These are phyloP conservation scores for Solenopsis invicta DNA, from an alignment of 1,140 invertebrate genomes.

Conservation along the genomic window DNA sequence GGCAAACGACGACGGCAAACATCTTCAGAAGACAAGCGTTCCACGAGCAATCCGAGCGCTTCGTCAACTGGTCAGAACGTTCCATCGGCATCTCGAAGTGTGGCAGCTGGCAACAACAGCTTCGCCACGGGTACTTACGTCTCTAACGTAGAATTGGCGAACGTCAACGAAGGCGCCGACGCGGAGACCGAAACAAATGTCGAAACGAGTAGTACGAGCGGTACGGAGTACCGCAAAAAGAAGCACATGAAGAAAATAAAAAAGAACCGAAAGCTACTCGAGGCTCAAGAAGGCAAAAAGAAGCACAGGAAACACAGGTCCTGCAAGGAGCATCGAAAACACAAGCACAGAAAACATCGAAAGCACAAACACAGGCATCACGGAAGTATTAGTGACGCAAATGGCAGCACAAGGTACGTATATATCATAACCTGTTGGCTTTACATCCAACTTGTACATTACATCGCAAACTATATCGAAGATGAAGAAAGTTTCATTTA, in stretches of 20 bases:
- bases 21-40: slow-evolving; percentile 86
- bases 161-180: slow-evolving; percentile 42
- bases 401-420: slow-evolving; percentile 80
- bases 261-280: slow-evolving; percentile 88
- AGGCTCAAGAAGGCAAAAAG: slow-evolving; percentile 87
- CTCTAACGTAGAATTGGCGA: slow-evolving; percentile 68
- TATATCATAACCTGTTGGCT: not conserved
- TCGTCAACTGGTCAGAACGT: not conserved
- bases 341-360: slow-evolving; percentile 92
- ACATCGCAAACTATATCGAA: not conserved
- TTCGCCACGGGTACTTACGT: slow-evolving; percentile 63
- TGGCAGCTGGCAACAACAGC: slow-evolving; percentile 26
- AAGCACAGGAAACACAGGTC: slow-evolving; percentile 92
- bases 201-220: slow-evolving; percentile 62
- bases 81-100: slow-evolving; percentile 5
- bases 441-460: not conserved
- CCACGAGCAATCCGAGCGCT: not conserved
- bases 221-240: slow-evolving; percentile 88
- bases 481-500: not conserved
- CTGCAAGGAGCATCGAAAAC: slow-evolving; percentile 91
- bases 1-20: slow-evolving; percentile 92
- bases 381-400: slow-evolving; percentile 82
- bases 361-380: slow-evolving; percentile 91
- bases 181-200: slow-evolving; percentile 75
- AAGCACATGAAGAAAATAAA: slow-evolving; percentile 90